Base-by-base conservation (phyloP, 2,888 invertebrate species). In the Andricus quercusramuli region DNA sequence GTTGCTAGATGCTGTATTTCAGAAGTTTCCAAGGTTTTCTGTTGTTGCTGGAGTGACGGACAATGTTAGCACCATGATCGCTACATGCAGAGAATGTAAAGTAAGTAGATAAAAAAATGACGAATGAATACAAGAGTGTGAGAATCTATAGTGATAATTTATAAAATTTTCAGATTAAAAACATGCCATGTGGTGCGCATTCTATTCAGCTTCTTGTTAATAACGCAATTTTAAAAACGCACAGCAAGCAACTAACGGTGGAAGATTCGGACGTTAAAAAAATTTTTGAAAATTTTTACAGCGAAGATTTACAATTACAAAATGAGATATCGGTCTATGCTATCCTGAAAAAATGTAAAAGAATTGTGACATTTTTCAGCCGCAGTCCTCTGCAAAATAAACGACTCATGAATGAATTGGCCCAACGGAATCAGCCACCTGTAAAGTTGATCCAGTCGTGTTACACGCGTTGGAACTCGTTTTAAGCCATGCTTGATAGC, bases 1-100 rank as follows among this genome's bases (percentile, higher is more conserved):
- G 47, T 56, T 59, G 41, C 29, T 77, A 17, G 37, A 62, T 29
- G 15, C 0, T 56, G 32, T n/a, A 5, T 8, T 76, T 2, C 25
- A 76, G 29, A 59, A 76, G 20, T 51, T 56, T 22, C 47, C 32
- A 47, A n/a, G 44, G 9, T n/a, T 70, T 76, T 81, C 80, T 83
- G 80, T 82, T 80, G 80, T 83, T 79, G 59, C 62, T 62, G 79
- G 74, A 79, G 70, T 77, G 79, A 74, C 44, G 44, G 44, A 44
- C 3, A 44, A 44, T 15, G 44, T 15, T 3, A 44, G 44, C 4
- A 44, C 2, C 44, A 44, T 44, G 44, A 44, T 44, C 1, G 44
- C 44, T 3, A 44, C 44, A 44, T 44, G 44, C 15, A 44, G 44
- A 44, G 44, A 44, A 44, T 44, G 15, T 44, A 15, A 44, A 44